These are phyloP conservation scores for Podiceps cristatus DNA, from an alignment of 2,113 vertebrate species.

Conservation along the genomic window DNA sequence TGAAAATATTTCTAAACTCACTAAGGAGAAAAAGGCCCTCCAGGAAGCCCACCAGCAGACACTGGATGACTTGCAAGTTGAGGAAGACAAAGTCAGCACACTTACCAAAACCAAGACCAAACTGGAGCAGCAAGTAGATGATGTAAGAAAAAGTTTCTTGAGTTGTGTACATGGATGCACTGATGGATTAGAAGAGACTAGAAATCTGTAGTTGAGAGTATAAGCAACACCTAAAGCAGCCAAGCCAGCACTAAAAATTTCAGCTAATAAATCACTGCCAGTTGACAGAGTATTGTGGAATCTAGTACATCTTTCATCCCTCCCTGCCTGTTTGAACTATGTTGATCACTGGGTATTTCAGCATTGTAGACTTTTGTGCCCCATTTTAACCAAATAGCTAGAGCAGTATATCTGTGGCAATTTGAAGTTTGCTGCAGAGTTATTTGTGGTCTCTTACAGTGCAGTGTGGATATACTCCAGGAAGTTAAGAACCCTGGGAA, in stretches of 20 bases:
- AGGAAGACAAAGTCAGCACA: conserved; percentile 85
- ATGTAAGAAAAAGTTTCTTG: conserved; percentile 58
- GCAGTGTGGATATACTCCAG: not conserved
- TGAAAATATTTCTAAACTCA: conserved; percentile 83
- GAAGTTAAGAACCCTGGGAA: not conserved
- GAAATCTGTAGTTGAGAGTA: not conserved
- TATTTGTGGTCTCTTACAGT: not conserved
- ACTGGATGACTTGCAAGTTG: conserved; percentile 82
- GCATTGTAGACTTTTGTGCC: not conserved
- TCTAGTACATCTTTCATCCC: not conserved
- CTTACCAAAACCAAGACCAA: conserved; percentile 82
- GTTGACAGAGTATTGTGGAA: not conserved
- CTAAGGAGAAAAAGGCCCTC: conserved; percentile 84
- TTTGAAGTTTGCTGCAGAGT: not conserved
- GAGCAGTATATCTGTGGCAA: not conserved
- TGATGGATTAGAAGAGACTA: not conserved
- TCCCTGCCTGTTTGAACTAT: not conserved
- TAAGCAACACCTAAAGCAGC: not conserved
- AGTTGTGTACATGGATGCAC: not conserved
- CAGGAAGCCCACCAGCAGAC: conserved; percentile 86
- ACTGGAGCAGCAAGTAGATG: conserved; percentile 84
- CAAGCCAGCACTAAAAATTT: not conserved
- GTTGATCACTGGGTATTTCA: not conserved
- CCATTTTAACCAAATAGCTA: not conserved
- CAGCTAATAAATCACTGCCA: not conserved